Base-by-base conservation (phyloP, 92 coral and sea anemone genomes). In the Siderastrea radians region DNA sequence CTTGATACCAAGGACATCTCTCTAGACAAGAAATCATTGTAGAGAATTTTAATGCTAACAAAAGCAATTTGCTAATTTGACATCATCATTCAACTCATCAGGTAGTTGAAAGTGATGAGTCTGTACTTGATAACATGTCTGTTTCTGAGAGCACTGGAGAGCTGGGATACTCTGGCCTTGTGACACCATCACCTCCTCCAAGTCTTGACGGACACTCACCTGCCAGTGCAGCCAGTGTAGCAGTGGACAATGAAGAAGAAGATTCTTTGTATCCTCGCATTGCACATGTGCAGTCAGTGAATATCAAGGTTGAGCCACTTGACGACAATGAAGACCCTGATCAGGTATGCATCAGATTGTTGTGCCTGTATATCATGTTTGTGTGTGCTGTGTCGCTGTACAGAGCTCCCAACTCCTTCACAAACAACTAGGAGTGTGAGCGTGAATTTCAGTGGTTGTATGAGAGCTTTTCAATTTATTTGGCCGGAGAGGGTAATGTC, bases 251-350 rank as follows among this genome's bases (percentile, higher is more conserved):
- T 74, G 80, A 84, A 54, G 88, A 89, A 53, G 96, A 93, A 79
- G 98, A 90, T 16, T 89, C 93, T 8, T 51, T 62, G 3, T 95
- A 88, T 68, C 98, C 98, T 50, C 94, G 90, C 51, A 95, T 95
- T 59, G 90, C 98, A 45, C 98, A 95, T 89, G 98, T 95, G 65
- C 95, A 94, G 78, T 92, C 98, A 51, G 96, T 93, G 51, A 87
- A 85, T 57, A 89, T 91, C 52, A 95, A 95, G 77, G 92, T 95
- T 2, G 98, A 95, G 79, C 98, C 96, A 0, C 82, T 94, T 26
- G 98, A 95, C 55, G 98, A 95, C 49, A 93, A 93, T 63, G 93
- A 95, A 43, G 88, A 89, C 59, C 89, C 92, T 26, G 98, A 95
- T 19, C 89, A 91, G 93, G 95, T 95, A 81, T 62, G 81, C 46